phyloP scores from a whole-genome alignment of 2,797 vertebrate species.

The Pangasius krempfi region DNA sequence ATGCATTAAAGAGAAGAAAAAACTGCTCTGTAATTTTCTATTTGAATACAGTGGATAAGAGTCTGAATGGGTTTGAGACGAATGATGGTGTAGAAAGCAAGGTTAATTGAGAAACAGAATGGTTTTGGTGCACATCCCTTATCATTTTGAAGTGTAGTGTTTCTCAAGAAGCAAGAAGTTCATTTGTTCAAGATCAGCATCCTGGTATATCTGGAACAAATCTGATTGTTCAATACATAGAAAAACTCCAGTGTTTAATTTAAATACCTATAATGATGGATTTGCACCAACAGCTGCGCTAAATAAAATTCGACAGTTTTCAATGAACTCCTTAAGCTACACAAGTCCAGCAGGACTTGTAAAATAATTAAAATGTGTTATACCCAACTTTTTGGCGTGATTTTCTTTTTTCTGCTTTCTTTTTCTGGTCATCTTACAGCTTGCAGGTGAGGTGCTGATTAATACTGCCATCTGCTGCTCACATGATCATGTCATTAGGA shows the following conservation, averaged over 20 bases:
- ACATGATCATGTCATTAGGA: not conserved
- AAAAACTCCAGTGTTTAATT: not conserved
- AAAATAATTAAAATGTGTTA: not conserved
- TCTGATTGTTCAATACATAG: not conserved
- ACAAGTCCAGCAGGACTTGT: not conserved
- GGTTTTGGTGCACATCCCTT: not conserved
- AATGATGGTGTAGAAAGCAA: not conserved
- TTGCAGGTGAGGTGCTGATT: not conserved
- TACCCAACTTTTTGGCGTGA: not conserved
- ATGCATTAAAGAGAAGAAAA: not conserved
- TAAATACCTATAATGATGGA: not conserved
- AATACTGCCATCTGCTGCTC: slow-evolving; percentile 25
- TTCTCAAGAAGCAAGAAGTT: not conserved
- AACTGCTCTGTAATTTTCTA: not conserved
- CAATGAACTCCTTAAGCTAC: too few species aligned
- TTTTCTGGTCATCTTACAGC: too few species aligned
- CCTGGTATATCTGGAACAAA: not conserved
- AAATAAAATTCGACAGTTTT: too few species aligned
- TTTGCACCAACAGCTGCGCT: too few species aligned
- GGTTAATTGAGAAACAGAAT: not conserved
- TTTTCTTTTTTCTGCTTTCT: too few species aligned
- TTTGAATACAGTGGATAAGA: not conserved
- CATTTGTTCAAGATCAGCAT: not conserved
- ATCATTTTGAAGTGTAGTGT: not conserved
- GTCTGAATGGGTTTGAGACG: not conserved